These are phyloP conservation scores for Aleiodes sp. DNA, from an alignment of 1,140 invertebrate genomes.

Conservation along the genomic window DNA sequence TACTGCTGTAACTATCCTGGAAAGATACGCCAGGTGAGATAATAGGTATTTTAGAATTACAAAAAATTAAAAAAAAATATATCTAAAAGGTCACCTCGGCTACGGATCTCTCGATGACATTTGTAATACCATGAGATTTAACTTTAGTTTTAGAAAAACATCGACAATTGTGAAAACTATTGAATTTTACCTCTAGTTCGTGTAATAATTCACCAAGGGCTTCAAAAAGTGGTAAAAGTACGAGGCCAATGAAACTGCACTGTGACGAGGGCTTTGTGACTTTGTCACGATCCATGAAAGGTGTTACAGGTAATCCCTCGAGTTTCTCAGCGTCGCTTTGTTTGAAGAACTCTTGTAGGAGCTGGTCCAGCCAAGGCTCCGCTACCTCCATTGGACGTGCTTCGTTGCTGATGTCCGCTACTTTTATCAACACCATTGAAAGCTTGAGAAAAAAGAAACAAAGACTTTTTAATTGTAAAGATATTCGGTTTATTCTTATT, in stretches of 20 bases:
- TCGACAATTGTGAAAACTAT: too few relatives aligned
- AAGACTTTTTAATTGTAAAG: background rate
- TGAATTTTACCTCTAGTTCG: conserved; percentile 74
- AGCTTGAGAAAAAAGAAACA: conserved; percentile 70
- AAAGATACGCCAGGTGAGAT: too few relatives aligned
- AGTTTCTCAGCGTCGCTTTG: conserved; percentile 87
- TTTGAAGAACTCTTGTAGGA: conserved; percentile 82
- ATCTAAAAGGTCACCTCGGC: too few relatives aligned
- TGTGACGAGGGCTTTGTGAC: conserved; percentile 88
- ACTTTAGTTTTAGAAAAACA: too few relatives aligned
- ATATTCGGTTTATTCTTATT: conserved; percentile 1
- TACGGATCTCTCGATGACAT: too few relatives aligned
- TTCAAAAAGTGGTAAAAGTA: conserved; percentile 83
- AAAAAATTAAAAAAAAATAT: too few relatives aligned
- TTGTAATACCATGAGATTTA: too few relatives aligned
- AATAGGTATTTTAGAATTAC: too few relatives aligned
- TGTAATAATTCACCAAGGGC: conserved; percentile 77
- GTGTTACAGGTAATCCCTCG: conserved; percentile 85
- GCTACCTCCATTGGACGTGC: conserved; percentile 85
- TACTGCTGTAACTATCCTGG: too few relatives aligned
- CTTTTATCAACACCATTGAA: conserved; percentile 87
- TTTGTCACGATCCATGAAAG: conserved; percentile 91
- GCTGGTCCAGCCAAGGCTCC: conserved; percentile 84
- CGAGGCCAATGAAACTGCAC: conserved; percentile 86
- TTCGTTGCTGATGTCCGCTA: conserved; percentile 89